Evolutionary conservation across 2,888 invertebrate genomes (phyloP).

Genomic region (Ariolimax columbianus): DNA sequence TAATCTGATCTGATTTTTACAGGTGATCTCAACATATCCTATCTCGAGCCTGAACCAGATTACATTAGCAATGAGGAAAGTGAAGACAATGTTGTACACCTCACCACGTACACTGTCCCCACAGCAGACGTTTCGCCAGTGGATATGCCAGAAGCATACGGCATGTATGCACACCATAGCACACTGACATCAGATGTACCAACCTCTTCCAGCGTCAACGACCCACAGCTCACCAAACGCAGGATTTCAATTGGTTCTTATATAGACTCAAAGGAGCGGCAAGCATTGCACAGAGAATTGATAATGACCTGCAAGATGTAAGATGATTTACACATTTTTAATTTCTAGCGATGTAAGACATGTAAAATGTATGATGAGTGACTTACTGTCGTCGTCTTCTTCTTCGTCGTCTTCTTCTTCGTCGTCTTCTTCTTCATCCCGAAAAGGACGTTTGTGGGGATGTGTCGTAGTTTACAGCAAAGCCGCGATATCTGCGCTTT

Average conservation of each 20-base stretch:
- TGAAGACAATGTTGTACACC: conserved; percentile 1
- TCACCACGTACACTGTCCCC: conserved; percentile 48
- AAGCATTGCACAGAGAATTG: conserved; percentile 91
- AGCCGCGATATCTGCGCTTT: no score
- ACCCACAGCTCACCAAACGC: conserved; percentile 17
- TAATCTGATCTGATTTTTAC: conserved; percentile 34
- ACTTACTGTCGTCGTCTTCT: no score
- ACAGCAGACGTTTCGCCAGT: conserved; percentile 24
- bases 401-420: no score
- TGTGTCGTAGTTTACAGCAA: no score
- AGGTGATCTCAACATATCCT: conserved; percentile 60
- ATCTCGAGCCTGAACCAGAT: conserved; percentile 70
- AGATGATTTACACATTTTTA: conserved; percentile 58
- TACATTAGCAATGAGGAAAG: conserved; percentile 57
- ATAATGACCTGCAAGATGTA: conserved; percentile 94
- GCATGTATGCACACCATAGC: background rate
- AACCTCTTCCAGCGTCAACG: background rate
- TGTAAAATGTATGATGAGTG: no score
- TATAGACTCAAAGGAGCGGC: conserved; percentile 88
- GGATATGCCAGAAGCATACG: conserved; percentile 27
- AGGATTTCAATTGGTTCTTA: conserved; percentile 86
- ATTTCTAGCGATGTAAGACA: no score
- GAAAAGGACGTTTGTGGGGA: no score
- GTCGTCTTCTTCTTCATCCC: no score
- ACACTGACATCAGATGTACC: background rate